Base-by-base conservation (phyloP, 2,888 invertebrate genomes). In the Leucozona laternaria region DNA sequence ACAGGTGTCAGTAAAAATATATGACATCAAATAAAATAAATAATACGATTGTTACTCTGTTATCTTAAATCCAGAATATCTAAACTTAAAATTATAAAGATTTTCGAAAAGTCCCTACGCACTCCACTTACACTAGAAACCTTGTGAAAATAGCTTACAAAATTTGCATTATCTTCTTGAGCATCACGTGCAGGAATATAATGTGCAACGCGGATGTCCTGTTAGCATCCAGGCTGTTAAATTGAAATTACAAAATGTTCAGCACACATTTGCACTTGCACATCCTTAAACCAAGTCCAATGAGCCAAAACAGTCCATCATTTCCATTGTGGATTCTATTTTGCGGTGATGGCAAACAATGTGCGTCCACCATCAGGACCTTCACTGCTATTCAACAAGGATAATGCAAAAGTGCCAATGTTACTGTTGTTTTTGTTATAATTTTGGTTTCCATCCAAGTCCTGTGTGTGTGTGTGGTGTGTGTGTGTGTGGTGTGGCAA, bases 101-200 rank as follows among this genome's bases (percentile, higher is more conserved):
- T 15, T 3, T 13, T 13, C 15, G 10, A 7, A 11, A 8, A 6
- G 5, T 34, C 13, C 58, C 40, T n/a, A n/a, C n/a, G n/a, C n/a
- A n/a, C 25, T 40, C 4, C 7, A 0, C 15, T 15, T 15, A 13
- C n/a, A n/a, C n/a, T 17, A 4, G 1, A 7, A 25, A 10, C 13
- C 25, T 25, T 40, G 10, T 25, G n/a, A 62, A 62, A 43, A 40
- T 75, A 57, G 75, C 79, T 84, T 84, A 71, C 58, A n/a, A 53
- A 84, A 71, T 84, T 79, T 80, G 45, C 79, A 80, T 80, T 76
- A 83, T 83, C 78, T 64, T 75, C 68, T 78, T 3, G 11, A 22
- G n/a, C 55, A 68, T 53, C 73, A 53, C 45, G 72, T 37, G 72
- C 20, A 17, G 66, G 22, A 71, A 58, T 62, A 66, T 31, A 8